phyloP scores from a whole-genome alignment of 2,888 invertebrate species.

The Phrixothrix hirtus region DNA sequence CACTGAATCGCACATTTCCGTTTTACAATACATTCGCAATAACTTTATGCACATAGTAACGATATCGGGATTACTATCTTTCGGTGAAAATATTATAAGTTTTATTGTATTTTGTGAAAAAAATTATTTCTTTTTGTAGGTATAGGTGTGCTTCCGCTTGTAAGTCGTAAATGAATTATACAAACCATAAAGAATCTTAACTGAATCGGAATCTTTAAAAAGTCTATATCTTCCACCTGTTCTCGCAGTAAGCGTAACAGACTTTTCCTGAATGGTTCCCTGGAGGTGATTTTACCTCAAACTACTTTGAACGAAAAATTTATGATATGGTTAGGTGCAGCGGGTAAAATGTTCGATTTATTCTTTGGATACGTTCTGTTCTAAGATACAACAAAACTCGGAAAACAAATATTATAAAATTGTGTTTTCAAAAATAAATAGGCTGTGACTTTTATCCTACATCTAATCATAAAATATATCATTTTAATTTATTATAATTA shows the following conservation, averaged over 20 bases:
- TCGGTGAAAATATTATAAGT: slow-evolving; percentile 2
- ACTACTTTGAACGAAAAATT: slow-evolving; percentile 28
- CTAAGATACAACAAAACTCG: no score
- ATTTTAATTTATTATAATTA: no score
- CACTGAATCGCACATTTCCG: slow-evolving; percentile 29
- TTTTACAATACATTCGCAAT: slow-evolving; percentile 19
- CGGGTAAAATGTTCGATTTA: slow-evolving; percentile 28
- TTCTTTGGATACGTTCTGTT: slow-evolving; percentile 15
- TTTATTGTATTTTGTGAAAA: no score
- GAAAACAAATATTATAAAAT: no score
- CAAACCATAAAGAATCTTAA: slow-evolving; percentile 48
- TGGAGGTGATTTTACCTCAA: slow-evolving; percentile 33
- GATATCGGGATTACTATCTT: no score
- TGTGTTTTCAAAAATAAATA: no score
- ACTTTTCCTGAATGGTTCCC: slow-evolving; percentile 30
- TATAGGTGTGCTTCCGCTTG: slow-evolving; percentile 12
- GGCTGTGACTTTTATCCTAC: no score
- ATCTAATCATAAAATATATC: no score
- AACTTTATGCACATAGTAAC: slow-evolving; percentile 15
- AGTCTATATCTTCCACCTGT: slow-evolving; percentile 50
- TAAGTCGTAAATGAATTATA: slow-evolving; percentile 36
- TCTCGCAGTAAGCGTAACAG: slow-evolving; percentile 39
- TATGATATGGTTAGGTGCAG: slow-evolving; percentile 31
- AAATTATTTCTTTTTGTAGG: slow-evolving; percentile 6
- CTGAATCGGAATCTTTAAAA: slow-evolving; percentile 49